Evolutionary conservation across 1,140 invertebrate genomes (phyloP).

Genomic region (Brachionus calyciflorus): DNA sequence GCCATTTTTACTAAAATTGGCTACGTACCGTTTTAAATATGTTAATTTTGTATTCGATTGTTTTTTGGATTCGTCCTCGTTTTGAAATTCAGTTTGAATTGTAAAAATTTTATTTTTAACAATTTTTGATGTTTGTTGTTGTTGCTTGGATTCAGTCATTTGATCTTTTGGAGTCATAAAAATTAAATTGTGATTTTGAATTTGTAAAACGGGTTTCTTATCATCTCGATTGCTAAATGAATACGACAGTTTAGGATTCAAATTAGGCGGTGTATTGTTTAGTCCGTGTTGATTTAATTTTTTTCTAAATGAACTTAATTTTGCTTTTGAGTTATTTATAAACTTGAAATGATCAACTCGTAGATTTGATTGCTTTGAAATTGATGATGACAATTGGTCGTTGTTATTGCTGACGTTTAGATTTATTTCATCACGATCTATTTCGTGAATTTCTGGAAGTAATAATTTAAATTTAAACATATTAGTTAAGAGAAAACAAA

Average conservation of each 20-base stretch:
- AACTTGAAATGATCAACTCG: conserved; percentile 12
- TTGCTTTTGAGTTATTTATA: not conserved
- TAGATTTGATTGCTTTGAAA: not conserved
- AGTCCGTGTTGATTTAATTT: not conserved
- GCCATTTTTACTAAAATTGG: conserved; percentile 28
- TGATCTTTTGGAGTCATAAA: not conserved
- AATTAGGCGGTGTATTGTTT: not conserved
- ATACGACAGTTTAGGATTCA: not conserved
- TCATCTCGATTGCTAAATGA: conserved; percentile 15
- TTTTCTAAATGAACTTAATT: not conserved
- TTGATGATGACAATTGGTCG: not conserved
- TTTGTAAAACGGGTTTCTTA: not conserved
- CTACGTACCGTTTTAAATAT: conserved; percentile 36
- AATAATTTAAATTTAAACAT: too few species aligned
- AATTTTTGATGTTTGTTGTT: not conserved
- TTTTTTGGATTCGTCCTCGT: not conserved
- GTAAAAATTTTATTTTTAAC: not conserved
- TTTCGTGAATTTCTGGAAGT: too few species aligned
- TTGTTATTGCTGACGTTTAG: not conserved
- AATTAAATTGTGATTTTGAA: conserved; percentile 29
- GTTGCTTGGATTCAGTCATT: conserved; percentile 1
- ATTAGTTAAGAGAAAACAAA: too few species aligned
- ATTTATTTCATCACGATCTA: not conserved
- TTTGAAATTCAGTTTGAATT: not conserved
- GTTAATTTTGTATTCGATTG: not conserved